These are phyloP conservation scores for Shargacucullia verbasci DNA, from an alignment of 2,888 invertebrate genomes.

Conservation along the genomic window DNA sequence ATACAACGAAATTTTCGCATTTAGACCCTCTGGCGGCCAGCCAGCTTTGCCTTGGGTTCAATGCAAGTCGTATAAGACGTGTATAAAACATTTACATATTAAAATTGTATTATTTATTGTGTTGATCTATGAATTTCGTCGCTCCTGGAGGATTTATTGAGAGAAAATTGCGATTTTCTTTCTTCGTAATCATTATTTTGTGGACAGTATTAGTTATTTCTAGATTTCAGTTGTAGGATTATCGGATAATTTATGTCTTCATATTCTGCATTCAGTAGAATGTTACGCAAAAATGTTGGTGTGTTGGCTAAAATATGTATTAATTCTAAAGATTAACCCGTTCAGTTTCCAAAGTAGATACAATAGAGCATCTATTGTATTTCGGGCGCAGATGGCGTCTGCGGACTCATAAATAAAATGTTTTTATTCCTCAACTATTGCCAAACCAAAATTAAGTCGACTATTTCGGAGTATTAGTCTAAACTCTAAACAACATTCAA, in stretches of 20 bases:
- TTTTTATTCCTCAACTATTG: too few species aligned
- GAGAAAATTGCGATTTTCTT: constrained; percentile 31
- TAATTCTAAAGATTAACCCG: constrained; percentile 7
- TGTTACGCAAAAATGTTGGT: constrained; percentile 4
- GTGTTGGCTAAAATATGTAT: background rate
- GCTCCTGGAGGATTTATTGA: constrained; percentile 23
- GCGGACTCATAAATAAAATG: too few species aligned
- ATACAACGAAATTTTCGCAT: constrained; percentile 7
- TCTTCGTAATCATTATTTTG: constrained; percentile 1
- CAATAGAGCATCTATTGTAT: too few species aligned
- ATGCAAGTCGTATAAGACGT: constrained; percentile 20
- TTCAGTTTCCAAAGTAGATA: too few species aligned
- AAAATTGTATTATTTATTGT: constrained; percentile 31
- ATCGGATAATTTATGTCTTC: constrained; percentile 24
- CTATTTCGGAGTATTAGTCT: too few species aligned
- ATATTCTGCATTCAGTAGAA: constrained; percentile 6
- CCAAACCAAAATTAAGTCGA: too few species aligned
- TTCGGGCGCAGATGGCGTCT: too few species aligned
- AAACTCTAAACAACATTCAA: too few species aligned
- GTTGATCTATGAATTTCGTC: constrained; percentile 1
- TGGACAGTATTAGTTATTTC: constrained; percentile 16
- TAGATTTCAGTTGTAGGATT: constrained; percentile 18
- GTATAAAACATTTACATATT: constrained; percentile 37
- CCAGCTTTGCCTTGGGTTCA: constrained; percentile 45
- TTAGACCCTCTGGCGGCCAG: constrained; percentile 34